A percentile compares a stretch with the other conserved stretches of the same genome.
Conservation (phyloP, 2,797 vertebrate species). For the Ciconia nigra region DNA sequence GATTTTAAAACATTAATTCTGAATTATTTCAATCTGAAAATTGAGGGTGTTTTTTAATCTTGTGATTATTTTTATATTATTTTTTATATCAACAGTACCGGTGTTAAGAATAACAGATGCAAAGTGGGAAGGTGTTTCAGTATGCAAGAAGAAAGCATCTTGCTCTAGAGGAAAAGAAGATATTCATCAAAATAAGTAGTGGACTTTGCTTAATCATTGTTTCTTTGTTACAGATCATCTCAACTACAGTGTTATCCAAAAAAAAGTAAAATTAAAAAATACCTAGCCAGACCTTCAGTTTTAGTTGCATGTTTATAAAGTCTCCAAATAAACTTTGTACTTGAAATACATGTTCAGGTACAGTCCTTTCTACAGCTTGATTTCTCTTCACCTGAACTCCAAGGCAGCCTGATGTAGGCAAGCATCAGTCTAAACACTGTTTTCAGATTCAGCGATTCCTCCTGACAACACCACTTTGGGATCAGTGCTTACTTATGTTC, state of each 20-base stretch:
- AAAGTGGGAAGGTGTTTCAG: slow-evolving; percentile 32
- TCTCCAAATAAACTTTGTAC: neutral
- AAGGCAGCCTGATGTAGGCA: neutral
- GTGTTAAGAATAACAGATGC: slow-evolving; percentile 30
- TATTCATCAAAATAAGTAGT: neutral
- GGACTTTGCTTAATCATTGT: neutral
- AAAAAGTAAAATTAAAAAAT: neutral
- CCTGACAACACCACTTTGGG: neutral
- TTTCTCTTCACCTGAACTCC: neutral
- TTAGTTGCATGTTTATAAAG: neutral
- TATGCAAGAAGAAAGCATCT: neutral
- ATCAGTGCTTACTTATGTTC: neutral
- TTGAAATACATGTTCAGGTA: neutral
- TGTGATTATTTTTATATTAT: neutral
- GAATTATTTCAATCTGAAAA: neutral
- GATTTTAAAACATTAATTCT: neutral
- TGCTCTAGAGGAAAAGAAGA: neutral
- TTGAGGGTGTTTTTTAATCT: neutral
- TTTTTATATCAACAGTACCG: neutral
- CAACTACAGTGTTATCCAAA: neutral
- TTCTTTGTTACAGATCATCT: neutral
- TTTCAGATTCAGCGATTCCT: neutral
- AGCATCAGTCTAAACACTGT: neutral
- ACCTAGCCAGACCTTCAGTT: neutral
- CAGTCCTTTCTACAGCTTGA: neutral